Base-by-base conservation (phyloP, 2,797 vertebrate genomes). In the Pteronotus mesoamericanus region DNA sequence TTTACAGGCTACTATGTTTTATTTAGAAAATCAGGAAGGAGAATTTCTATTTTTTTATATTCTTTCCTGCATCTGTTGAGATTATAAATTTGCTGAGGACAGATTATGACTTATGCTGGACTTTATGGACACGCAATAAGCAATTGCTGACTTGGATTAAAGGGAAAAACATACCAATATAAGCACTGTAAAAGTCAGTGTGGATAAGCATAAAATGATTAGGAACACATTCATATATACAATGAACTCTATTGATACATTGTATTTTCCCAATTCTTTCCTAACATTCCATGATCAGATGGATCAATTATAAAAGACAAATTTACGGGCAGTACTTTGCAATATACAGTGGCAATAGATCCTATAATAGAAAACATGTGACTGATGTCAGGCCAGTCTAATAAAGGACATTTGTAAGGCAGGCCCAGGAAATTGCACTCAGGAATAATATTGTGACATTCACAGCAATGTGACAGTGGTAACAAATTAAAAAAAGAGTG, bases 11-110 rank as follows among this genome's bases (percentile, higher is more conserved):
- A 57, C 66, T 74, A 0, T 77, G 34, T 85, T 89, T 84, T 93
- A 48, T 83, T 91, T 93, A 91, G 83, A 68, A 78, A 77, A 61
- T 89, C 21, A 74, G 32, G 46, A 61, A 46, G 77, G 93, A 87
- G 26, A 42, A 19, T 82, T 66, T 82, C 11, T 22, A 1, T 78
- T 51, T 66, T 53, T 29, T 84, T 64, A 29, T 77, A 7, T 92
- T 94, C 71, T 89, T 4, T 75, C 4, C 68, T 78, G 57, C 48
- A 51, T 89, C 85, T 71, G 37, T 64, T 79, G 68, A 94, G 69
- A 90, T 32, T 66, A 48, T 90, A 57, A 61, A 75, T 46, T 86
- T 89, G 14, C 46, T 77, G 44, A 75, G 55, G 32, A n/a, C 18
- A 66, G 77, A 42, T 22, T 66, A 21, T 79, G 79, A 71, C 4